A percentile compares a stretch with the other conserved stretches of the same genome.
phyloP scores from a whole-genome alignment of 2,888 invertebrate species.

The Nephrotoma appendiculata region DNA sequence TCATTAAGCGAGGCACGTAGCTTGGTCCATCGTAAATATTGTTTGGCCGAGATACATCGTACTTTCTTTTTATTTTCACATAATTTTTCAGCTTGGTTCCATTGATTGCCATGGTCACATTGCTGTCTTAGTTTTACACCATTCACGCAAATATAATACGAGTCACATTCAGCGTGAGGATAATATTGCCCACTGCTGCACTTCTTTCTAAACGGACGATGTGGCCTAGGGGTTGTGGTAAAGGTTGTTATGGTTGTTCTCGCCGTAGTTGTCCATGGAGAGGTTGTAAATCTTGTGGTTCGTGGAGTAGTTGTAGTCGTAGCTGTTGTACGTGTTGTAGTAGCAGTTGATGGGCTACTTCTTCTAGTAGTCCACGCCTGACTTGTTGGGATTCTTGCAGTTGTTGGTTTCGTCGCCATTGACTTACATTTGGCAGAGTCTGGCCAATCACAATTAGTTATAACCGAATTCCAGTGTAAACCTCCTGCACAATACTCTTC shows the following conservation, averaged over 20 bases:
- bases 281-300: conserved; percentile 22
- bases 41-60: conserved; percentile 36
- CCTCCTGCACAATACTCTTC: conserved; percentile 66
- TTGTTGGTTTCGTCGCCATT: not conserved
- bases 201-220: conserved; percentile 24
- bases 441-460: conserved; percentile 70
- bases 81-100: conserved; percentile 47
- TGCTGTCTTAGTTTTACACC: conserved; percentile 49
- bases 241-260: conserved; percentile 22
- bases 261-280: conserved; percentile 17
- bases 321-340: conserved; percentile 6
- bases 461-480: conserved; percentile 58
- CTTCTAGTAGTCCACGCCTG: conserved; percentile 20
- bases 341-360: conserved; percentile 24
- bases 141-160: conserved; percentile 66
- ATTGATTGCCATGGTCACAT: conserved; percentile 64
- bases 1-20: conserved; percentile 30
- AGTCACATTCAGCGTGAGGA: conserved; percentile 54
- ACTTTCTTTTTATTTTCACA: conserved; percentile 63
- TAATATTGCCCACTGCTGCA: conserved; percentile 65
- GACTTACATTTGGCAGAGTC: conserved; percentile 47
- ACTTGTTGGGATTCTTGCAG: conserved; percentile 16
- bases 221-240: conserved; percentile 17
- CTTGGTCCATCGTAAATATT: conserved; percentile 23
- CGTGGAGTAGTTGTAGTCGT: conserved; percentile 18